Base-by-base conservation (phyloP, 2,113 vertebrate genomes). In the Colistium nudipinnis region DNA sequence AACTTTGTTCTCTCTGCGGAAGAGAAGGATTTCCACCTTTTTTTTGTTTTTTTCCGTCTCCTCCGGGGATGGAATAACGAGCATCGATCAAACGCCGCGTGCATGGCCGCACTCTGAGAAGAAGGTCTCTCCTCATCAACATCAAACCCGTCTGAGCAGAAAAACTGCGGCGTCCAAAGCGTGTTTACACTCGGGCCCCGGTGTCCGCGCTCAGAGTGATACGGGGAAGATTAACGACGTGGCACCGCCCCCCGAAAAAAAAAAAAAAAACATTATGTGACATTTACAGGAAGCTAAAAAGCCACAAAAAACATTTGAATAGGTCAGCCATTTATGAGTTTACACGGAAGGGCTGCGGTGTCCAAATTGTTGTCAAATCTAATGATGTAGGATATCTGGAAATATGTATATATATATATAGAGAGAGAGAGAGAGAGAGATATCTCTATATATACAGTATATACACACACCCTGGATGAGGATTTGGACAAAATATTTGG, bases 111-210 rank as follows among this genome's bases (percentile, higher is more conserved):
- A 83, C 91, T 94, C 94, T 87, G 78, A 88, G 80, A 74, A 88
- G 76, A 73, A 93, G 87, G 86, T 92, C 93, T 83, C 56, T 89
- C 86, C 91, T 92, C 90, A 91, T 96, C 92, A 94, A 77, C 91
- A 92, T 95, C 93, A 94, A 94, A 94, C 76, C 85, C 90, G 92
- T 78, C 90, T 87, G 88, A 90, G 90, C 93, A 91, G 92, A 91
- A 95, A 96, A 95, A 92, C 83, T 88, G 87, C 85, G 81, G 85
- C 88, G 88, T 95, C 90, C 92, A 94, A 93, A 93, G 89, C 78
- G 92, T 94, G 86, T 92, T 94, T 93, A 89, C 88, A 92, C 78
- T 93, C 89, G 83, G 89, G 78, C 77, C 88, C 84, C 78, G 92
- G 91, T 86, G 86, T 90, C 89, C 93, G 78, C 93, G 87, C 92